These are phyloP conservation scores for Isichthys henryi DNA, from an alignment of 2,113 vertebrate genomes.

Conservation along the genomic window DNA sequence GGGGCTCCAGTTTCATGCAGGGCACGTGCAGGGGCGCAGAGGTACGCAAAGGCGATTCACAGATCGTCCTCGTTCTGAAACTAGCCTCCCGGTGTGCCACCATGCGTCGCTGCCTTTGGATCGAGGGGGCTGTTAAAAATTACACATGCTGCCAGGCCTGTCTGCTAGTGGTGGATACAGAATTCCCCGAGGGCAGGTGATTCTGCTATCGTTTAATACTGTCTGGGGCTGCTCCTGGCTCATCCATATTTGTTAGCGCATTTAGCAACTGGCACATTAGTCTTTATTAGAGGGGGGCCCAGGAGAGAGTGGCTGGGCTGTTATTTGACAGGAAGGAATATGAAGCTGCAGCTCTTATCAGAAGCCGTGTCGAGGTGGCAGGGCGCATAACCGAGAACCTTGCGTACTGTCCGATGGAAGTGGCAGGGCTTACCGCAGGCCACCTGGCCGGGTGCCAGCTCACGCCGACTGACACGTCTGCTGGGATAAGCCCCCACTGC, in stretches of 20 bases:
- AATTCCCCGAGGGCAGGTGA: background rate
- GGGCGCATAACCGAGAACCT: background rate
- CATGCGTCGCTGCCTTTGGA: background rate
- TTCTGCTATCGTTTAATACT: background rate
- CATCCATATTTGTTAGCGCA: background rate
- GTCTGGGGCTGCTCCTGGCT: background rate
- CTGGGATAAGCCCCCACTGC: no score
- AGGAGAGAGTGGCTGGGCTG: background rate
- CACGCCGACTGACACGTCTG: background rate
- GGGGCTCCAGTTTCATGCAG: background rate
- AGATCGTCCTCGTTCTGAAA: background rate
- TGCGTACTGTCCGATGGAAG: background rate
- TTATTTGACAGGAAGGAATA: background rate
- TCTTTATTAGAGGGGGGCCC: background rate
- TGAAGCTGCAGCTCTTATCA: background rate
- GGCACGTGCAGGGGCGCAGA: background rate
- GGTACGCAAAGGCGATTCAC: background rate
- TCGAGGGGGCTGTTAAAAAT: background rate
- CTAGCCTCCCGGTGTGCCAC: background rate
- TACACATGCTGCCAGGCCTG: background rate
- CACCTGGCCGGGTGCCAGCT: background rate
- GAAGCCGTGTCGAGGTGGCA: background rate
- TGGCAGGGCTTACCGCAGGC: background rate
- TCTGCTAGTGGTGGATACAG: background rate
- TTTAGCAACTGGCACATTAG: background rate